Base-by-base conservation (phyloP, 37 sponge, comb jelly and placozoan species). In the Cliona cf. orientalis region DNA sequence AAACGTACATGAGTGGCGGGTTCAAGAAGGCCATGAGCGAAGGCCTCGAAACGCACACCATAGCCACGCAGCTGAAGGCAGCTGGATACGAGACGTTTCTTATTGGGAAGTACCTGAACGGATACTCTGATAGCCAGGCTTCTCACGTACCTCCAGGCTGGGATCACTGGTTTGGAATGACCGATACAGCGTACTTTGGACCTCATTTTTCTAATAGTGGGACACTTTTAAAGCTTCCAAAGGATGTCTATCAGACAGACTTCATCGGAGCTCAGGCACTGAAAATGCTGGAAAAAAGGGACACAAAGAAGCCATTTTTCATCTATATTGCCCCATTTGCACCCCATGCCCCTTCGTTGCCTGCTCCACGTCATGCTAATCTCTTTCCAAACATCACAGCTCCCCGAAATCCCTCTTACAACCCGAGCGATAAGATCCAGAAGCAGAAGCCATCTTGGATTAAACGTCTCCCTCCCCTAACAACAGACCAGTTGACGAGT, bases 111-210 rank as follows among this genome's bases (percentile, higher is more conserved):
- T 91, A 91, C 46, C 40, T 91, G 67, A 91, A 91, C 82, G 87
- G 91, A 23, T 91, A 91, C 38, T 43, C 23, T 25, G 83, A 81
- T 46, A 17, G 37, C 1, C 39, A 75, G 33, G 87, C 82, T 32
- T 26, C 57, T 26, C 78, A 81, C 35, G 91, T 91, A 11, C 91
- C 91, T 5, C 58, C 78, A 22, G 91, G 87, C 25, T 91, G 91
- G 91, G 80, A 86, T 46, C 71, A 86, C 28, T 91, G 91, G 91
- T 46, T 41, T 29, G 91, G 91, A 22, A 91, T 91, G 91, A 91
- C 91, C 4, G 67, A 62, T 32, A 86, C 79, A 22, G 57, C 72
- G 21, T 91, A 86, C 83, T 91, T 46, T 63, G 87, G 87, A 32
- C 83, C 87, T 31, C 87, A 86, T 41, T 86, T 91, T 41, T 91